Percentiles rank a stretch among this genome's conserved stretches.
These are phyloP conservation scores for Empidonax traillii DNA, from an alignment of 2,113 vertebrate species.

Conservation along the genomic window DNA sequence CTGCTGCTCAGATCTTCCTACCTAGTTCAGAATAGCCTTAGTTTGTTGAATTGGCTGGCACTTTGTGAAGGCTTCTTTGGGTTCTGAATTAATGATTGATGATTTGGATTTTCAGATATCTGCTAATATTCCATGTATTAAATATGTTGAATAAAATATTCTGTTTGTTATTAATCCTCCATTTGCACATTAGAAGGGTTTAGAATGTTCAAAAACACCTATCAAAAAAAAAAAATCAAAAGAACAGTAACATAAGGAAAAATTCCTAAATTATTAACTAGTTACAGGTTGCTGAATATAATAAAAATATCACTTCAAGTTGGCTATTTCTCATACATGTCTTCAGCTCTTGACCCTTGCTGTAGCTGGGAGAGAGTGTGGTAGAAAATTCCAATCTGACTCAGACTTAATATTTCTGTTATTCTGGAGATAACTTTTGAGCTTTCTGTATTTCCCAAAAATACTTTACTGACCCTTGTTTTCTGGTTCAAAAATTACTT, in stretches of 20 bases:
- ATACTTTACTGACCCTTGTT: background rate
- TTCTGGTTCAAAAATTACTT: background rate
- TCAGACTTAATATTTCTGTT: background rate
- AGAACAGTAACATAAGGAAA: background rate
- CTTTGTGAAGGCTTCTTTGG: background rate
- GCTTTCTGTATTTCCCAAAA: background rate
- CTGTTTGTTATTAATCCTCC: background rate
- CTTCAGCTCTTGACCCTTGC: background rate
- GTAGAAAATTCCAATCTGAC: background rate
- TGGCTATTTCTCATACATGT: background rate
- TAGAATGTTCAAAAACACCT: background rate
- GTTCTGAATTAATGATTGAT: background rate
- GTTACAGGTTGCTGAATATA: background rate
- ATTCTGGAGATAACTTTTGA: background rate
- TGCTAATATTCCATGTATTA: background rate
- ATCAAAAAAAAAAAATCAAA: background rate
- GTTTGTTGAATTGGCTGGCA: background rate
- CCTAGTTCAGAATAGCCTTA: background rate
- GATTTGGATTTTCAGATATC: background rate
- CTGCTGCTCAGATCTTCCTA: background rate
- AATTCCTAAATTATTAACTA: accelerated
- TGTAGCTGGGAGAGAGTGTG: background rate
- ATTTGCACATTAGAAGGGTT: background rate
- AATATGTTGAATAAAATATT: background rate
- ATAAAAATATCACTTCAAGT: background rate